Percentiles rank a stretch among this genome's conserved stretches.
phyloP scores from a whole-genome alignment of 1,140 invertebrate genomes.

The Meloidogyne chitwoodi region DNA sequence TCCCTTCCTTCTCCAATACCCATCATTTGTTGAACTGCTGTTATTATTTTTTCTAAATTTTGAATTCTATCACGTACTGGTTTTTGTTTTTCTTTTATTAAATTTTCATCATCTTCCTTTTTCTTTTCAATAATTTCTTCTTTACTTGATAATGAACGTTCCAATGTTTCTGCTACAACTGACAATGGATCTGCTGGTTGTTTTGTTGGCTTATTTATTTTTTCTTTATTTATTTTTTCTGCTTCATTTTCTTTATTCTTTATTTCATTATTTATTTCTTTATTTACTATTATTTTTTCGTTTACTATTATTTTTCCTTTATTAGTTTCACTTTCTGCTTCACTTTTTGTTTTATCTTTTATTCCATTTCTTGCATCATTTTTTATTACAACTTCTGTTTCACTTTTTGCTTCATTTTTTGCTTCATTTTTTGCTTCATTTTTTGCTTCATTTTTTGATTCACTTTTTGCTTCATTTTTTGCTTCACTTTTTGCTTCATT shows the following conservation, averaged over 20 bases:
- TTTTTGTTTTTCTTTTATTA: background rate
- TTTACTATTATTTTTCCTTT: background rate
- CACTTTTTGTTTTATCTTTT: background rate
- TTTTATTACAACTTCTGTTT: background rate
- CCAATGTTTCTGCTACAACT: conserved; percentile 13
- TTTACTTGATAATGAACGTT: conserved; percentile 1
- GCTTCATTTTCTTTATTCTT: background rate
- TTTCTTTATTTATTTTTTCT: background rate
- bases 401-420: background rate
- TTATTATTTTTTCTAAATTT: conserved; percentile 39
- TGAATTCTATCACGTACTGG: conserved; percentile 18
- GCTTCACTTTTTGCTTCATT: background rate
- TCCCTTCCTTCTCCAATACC: conserved; percentile 5
- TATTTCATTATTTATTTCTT: background rate
- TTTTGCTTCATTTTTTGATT: background rate
- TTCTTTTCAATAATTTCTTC: background rate
- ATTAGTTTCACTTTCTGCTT: background rate
- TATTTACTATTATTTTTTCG: background rate
- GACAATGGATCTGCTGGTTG: conserved; percentile 1
- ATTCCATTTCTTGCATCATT: background rate
- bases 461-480: background rate
- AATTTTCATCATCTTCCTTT: background rate
- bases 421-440: background rate
- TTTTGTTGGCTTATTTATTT: conserved; percentile 7
- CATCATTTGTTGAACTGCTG: conserved; percentile 36